A percentile compares a stretch with the other conserved stretches of the same genome.
Evolutionary conservation across 2,888 invertebrate genomes (phyloP).

Genomic region (Cenopis cana): DNA sequence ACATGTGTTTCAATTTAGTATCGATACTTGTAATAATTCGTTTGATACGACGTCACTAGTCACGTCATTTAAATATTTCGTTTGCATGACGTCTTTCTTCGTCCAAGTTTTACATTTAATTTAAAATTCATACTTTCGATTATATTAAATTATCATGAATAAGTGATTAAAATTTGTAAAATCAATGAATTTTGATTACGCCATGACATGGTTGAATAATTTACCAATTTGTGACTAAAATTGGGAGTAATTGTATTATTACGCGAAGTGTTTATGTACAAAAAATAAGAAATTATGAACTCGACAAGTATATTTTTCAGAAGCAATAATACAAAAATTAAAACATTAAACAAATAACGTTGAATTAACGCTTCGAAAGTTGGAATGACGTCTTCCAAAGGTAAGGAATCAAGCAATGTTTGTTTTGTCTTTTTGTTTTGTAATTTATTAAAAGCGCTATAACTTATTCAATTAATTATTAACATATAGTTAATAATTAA

Average conservation of each 20-base stretch:
- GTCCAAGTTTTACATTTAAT: conserved; percentile 9
- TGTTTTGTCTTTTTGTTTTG: not conserved
- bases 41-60: conserved; percentile 9
- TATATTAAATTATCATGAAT: not conserved
- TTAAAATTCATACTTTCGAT: conserved; percentile 33
- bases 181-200: not conserved
- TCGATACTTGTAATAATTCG: conserved; percentile 1
- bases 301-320: not conserved
- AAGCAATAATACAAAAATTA: not conserved
- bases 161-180: conserved; percentile 4
- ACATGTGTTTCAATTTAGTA: not conserved
- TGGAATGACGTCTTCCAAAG: conserved; percentile 31
- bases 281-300: conserved; percentile 12
- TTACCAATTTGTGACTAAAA: not conserved
- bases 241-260: not conserved
- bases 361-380: not conserved
- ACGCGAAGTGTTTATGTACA: conserved; percentile 6
- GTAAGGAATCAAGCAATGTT: conserved; percentile 8
- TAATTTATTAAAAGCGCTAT: not conserved
- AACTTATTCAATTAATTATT: not conserved
- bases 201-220: not conserved
- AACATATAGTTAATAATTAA: not conserved
- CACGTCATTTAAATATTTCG: conserved; percentile 28
- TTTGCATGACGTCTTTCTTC: conserved; percentile 30
- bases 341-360: not conserved